Evolutionary conservation across 2,888 invertebrate genomes (phyloP).

Genomic region (Rhyacophila evoluta): DNA sequence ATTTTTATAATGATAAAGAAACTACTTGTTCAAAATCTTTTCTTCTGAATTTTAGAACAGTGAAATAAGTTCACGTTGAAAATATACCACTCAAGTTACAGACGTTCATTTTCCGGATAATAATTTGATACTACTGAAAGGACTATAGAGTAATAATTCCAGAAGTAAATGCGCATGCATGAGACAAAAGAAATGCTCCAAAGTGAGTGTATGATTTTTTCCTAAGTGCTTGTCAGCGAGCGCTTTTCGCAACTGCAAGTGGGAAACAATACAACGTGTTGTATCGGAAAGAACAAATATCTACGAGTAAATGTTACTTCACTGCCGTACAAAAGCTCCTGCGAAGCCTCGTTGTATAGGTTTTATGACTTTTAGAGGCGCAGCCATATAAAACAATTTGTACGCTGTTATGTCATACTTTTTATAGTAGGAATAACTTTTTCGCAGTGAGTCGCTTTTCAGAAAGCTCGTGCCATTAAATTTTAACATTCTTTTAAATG

Average conservation of each 20-base stretch:
- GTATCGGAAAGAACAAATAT: slow-evolving; percentile 21
- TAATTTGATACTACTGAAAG: too few relatives aligned
- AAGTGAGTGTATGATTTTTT: slow-evolving; percentile 35
- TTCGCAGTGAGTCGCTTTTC: too few relatives aligned
- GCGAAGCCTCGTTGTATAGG: not conserved
- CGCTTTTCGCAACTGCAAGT: not conserved
- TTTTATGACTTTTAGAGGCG: not conserved
- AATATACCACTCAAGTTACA: too few relatives aligned
- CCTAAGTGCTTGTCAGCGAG: slow-evolving; percentile 31
- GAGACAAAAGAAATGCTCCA: slow-evolving; percentile 31
- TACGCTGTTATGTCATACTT: not conserved
- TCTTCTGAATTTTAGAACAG: too few relatives aligned
- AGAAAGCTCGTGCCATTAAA: too few relatives aligned
- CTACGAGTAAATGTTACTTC: slow-evolving; percentile 20
- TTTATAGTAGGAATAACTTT: not conserved
- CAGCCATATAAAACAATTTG: not conserved
- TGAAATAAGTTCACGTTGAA: too few relatives aligned
- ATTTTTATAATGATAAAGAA: too few relatives aligned
- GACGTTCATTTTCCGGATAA: too few relatives aligned
- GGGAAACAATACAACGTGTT: slow-evolving; percentile 27
- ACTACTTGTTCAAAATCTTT: too few relatives aligned
- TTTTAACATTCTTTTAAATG: too few relatives aligned
- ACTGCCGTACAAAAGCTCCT: not conserved
- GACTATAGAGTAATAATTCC: slow-evolving; percentile 17
- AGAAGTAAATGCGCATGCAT: slow-evolving; percentile 25